These are phyloP conservation scores for Antechinus stuartii DNA, from an alignment of 2,113 vertebrate species.

Conservation along the genomic window DNA sequence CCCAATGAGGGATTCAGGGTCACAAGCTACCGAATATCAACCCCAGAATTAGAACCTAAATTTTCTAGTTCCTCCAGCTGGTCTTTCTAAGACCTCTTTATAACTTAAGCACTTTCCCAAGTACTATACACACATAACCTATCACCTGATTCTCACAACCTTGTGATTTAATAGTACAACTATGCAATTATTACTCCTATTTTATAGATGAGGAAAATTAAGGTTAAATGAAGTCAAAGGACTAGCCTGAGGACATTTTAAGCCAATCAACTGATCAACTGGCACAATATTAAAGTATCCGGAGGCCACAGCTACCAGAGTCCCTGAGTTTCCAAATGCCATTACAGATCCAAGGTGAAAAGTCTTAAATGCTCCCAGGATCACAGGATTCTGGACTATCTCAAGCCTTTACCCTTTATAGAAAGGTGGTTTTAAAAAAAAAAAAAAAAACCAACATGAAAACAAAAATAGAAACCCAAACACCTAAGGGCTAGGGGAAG, in stretches of 20 bases:
- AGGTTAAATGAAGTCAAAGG: background rate
- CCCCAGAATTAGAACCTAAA: background rate
- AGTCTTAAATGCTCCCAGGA: background rate
- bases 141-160: background rate
- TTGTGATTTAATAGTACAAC: background rate
- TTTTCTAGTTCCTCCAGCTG: background rate
- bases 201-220: background rate
- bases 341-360: background rate
- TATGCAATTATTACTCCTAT: background rate
- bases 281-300: background rate
- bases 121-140: background rate
- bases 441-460: too few species aligned
- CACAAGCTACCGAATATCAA: background rate
- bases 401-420: conserved; percentile 12
- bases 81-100: background rate
- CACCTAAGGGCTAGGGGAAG: background rate
- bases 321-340: background rate
- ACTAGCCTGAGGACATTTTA: background rate
- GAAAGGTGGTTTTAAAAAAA: background rate
- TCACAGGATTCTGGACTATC: background rate
- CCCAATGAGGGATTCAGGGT: background rate
- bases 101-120: background rate
- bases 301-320: background rate
- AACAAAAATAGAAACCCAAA: background rate
- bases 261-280: background rate